phyloP scores from a whole-genome alignment of 2,113 vertebrate genomes.

The Lophotis ruficrista region DNA sequence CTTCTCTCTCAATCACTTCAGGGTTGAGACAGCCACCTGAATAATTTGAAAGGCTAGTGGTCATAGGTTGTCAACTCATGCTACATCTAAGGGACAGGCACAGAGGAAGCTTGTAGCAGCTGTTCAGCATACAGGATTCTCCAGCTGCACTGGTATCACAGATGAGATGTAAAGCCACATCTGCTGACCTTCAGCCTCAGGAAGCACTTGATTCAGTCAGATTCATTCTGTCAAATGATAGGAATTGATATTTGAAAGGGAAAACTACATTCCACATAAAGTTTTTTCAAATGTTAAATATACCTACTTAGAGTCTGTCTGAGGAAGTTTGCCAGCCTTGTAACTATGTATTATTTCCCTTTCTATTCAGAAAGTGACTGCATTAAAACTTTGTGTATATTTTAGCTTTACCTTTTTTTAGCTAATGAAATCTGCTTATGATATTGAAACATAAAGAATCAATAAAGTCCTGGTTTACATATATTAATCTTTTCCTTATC shows the following conservation, averaged over 20 bases:
- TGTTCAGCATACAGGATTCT: background rate
- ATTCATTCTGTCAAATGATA: background rate
- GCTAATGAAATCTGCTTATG: background rate
- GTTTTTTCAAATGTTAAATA: background rate
- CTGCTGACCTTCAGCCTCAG: background rate
- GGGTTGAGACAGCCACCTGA: background rate
- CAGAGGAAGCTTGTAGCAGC: background rate
- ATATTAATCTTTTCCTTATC: background rate
- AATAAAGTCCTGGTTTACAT: background rate
- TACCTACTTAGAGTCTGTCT: background rate
- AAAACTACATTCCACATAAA: background rate
- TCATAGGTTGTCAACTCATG: background rate
- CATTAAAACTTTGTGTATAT: background rate
- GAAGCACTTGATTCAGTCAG: background rate
- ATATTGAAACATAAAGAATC: background rate
- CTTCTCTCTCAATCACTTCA: background rate
- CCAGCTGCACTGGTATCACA: background rate
- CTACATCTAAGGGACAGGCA: background rate
- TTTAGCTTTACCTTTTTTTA: background rate
- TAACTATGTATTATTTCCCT: background rate
- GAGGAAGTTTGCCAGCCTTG: background rate
- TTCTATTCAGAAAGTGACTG: background rate
- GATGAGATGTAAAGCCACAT: background rate
- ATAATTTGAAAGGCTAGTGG: background rate
- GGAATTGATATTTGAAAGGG: background rate